Evolutionary conservation across 2,888 invertebrate species (phyloP).

Genomic region (Diogma glabrata): DNA sequence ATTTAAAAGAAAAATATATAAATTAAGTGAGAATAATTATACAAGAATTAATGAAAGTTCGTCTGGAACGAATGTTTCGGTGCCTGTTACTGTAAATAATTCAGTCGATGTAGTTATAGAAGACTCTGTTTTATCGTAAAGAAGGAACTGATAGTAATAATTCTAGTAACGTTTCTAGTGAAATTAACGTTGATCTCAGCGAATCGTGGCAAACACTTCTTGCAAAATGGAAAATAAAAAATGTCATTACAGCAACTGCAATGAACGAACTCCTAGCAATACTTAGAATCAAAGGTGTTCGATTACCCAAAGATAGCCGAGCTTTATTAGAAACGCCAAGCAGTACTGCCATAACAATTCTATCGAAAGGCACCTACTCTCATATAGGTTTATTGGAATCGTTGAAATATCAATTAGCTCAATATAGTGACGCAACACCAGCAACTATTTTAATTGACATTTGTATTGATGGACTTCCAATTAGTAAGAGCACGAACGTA

Average conservation of each 20-base stretch:
- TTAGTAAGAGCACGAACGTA: background rate
- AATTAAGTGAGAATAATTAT: too few species aligned
- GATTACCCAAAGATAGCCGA: background rate
- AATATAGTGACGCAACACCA: background rate
- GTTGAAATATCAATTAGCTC: background rate
- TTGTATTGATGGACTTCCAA: background rate
- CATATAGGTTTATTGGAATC: background rate
- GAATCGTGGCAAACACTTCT: background rate
- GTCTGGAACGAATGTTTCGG: too few species aligned
- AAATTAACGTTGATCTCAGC: background rate
- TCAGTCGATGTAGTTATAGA: too few species aligned
- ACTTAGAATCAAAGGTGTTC: background rate
- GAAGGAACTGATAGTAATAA: too few species aligned
- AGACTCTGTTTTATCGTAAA: too few species aligned
- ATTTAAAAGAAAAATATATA: too few species aligned
- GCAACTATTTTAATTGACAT: background rate
- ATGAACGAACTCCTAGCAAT: background rate
- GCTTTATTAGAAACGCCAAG: background rate
- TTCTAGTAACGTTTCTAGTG: background rate
- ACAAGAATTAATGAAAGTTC: too few species aligned
- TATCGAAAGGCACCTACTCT: background rate
- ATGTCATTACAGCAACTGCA: background rate
- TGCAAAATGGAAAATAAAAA: conserved; percentile 1
- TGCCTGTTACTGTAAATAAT: too few species aligned
- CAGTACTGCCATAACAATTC: background rate